Conservation (phyloP, 2,797 vertebrate species). For the Triplophysa bombifrons region DNA sequence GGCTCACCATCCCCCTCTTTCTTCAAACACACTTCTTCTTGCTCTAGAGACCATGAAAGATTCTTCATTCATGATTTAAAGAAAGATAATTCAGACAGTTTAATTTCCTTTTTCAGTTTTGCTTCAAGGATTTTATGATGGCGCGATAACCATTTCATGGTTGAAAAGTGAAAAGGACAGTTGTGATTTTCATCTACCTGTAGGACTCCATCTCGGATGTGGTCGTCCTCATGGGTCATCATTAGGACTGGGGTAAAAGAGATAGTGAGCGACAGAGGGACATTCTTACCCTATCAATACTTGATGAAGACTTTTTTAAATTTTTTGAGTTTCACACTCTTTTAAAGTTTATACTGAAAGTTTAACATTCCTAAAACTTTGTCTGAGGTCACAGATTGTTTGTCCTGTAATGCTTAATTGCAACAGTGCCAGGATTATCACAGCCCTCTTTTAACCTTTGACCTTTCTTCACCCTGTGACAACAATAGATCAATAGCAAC, state of each 20-base stretch:
- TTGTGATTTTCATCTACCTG: slow-evolving; percentile 31
- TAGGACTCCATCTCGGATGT: slow-evolving; percentile 31
- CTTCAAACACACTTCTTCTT: slow-evolving; percentile 47
- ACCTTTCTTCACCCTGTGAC: slow-evolving; percentile 4
- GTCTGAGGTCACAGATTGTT: background rate
- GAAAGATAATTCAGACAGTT: slow-evolving; percentile 60
- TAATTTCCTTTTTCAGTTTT: slow-evolving; percentile 60
- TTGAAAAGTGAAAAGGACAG: slow-evolving; percentile 50
- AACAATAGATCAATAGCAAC: background rate
- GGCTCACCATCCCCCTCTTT: slow-evolving; percentile 35
- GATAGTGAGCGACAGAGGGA: slow-evolving; percentile 19
- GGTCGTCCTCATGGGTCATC: slow-evolving; percentile 30
- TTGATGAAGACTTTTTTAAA: slow-evolving; percentile 1
- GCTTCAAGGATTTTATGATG: slow-evolving; percentile 54
- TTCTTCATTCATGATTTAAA: slow-evolving; percentile 51
- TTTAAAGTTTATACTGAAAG: slow-evolving; percentile 11
- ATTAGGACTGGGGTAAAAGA: slow-evolving; percentile 15
- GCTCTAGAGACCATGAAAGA: slow-evolving; percentile 56
- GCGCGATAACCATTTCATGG: slow-evolving; percentile 52
- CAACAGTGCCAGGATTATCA: background rate
- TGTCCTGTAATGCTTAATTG: background rate
- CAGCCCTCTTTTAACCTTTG: slow-evolving; percentile 38
- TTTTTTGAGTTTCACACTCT: background rate
- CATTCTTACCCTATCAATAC: slow-evolving; percentile 14
- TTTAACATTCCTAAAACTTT: background rate